These are phyloP conservation scores for Drosophila algonquin DNA, from an alignment of 2,888 invertebrate species.

Conservation along the genomic window DNA sequence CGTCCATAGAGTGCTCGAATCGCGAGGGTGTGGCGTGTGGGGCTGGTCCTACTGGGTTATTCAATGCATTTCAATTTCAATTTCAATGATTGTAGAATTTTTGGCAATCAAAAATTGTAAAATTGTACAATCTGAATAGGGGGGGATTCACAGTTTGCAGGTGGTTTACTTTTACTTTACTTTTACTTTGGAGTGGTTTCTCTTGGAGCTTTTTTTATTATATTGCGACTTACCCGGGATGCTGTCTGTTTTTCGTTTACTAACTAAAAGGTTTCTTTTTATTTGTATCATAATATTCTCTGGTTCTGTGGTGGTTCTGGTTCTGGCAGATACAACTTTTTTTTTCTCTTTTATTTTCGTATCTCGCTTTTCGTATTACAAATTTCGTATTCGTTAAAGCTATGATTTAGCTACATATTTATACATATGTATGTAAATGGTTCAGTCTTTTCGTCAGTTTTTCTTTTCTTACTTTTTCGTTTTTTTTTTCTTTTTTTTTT, in stretches of 20 bases:
- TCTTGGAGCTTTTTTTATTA: conserved; percentile 18
- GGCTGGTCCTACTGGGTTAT: conserved; percentile 12
- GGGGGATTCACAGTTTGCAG: conserved; percentile 17
- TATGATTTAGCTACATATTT: conserved; percentile 60
- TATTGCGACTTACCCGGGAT: conserved; percentile 68
- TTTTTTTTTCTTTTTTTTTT: neutral
- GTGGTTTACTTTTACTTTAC: conserved; percentile 23
- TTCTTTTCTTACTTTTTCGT: conserved; percentile 18
- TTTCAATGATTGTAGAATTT: conserved; percentile 57
- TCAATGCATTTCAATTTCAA: conserved; percentile 13
- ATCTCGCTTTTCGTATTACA: conserved; percentile 58
- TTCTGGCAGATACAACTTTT: conserved; percentile 54
- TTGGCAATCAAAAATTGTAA: conserved; percentile 61
- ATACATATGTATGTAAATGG: conserved; percentile 25
- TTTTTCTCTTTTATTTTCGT: conserved; percentile 57
- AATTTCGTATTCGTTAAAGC: conserved; percentile 49
- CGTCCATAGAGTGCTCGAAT: conserved; percentile 16
- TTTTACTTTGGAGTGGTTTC: conserved; percentile 19
- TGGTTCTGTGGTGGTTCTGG: conserved; percentile 53
- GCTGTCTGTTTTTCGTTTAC: conserved; percentile 61
- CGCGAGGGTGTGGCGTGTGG: conserved; percentile 54
- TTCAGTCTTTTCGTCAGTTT: conserved; percentile 40
- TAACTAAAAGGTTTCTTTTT: conserved; percentile 59
- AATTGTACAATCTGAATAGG: conserved; percentile 56
- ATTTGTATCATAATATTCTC: conserved; percentile 48